phyloP scores from a whole-genome alignment of 2,888 invertebrate genomes.

The Blera fallax region DNA sequence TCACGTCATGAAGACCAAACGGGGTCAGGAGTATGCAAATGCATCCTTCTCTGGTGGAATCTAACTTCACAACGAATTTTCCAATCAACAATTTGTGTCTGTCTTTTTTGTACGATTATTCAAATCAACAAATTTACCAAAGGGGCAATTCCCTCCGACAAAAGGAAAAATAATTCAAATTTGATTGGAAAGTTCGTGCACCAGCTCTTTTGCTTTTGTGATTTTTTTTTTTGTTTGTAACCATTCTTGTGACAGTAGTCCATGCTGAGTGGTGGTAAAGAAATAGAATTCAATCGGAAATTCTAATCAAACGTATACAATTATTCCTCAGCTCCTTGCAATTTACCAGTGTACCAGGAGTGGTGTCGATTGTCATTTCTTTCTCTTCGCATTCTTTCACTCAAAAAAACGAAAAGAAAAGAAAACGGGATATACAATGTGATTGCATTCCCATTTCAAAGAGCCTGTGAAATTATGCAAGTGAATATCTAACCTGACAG shows the following conservation, averaged over 20 bases:
- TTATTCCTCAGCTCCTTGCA: conserved; percentile 34
- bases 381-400: neutral
- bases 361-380: conserved; percentile 21
- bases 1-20: conserved; percentile 5
- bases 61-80: conserved; percentile 11
- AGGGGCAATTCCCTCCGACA: neutral
- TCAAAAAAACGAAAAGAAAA: neutral
- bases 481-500: conserved; percentile 64
- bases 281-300: conserved; percentile 58
- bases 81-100: conserved; percentile 60
- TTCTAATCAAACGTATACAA: conserved; percentile 69
- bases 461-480: conserved; percentile 54
- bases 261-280: neutral
- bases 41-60: neutral
- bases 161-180: conserved; percentile 44
- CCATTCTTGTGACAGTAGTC: conserved; percentile 27
- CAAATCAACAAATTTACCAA: conserved; percentile 35
- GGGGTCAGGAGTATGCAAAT: conserved; percentile 63
- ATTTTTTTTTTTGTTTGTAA: neutral
- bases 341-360: neutral
- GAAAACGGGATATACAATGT: conserved; percentile 13
- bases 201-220: conserved; percentile 49
- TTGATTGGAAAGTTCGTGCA: conserved; percentile 66
- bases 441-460: conserved; percentile 53
- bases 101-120: conserved; percentile 1